Evolutionary conservation across 2,888 invertebrate genomes (phyloP).

Genomic region (Leptopterna dolabrata): DNA sequence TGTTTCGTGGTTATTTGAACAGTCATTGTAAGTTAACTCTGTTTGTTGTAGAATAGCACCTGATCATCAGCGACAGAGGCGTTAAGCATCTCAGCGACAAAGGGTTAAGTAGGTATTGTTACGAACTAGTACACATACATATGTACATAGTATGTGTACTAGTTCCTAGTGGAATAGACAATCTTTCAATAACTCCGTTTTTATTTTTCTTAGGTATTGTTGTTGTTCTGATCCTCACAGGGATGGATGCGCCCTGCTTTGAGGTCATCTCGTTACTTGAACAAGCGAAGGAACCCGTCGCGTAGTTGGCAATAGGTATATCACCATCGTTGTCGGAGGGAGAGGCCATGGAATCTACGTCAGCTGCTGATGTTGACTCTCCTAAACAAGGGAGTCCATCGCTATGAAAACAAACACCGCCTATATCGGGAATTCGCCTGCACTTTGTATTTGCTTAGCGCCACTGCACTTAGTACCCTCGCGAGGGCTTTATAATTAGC

Average conservation of each 20-base stretch:
- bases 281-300: background rate
- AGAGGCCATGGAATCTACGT: background rate
- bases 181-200: too few species aligned
- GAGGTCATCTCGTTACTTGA: background rate
- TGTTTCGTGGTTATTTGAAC: too few species aligned
- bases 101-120: too few species aligned
- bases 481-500: background rate
- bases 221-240: background rate
- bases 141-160: too few species aligned
- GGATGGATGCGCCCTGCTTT: background rate
- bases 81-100: too few species aligned
- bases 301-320: background rate
- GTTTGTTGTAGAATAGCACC: too few species aligned
- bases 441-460: background rate
- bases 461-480: background rate
- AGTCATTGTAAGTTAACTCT: too few species aligned
- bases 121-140: too few species aligned
- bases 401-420: background rate
- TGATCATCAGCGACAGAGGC: too few species aligned
- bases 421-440: background rate
- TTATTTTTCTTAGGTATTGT: too few species aligned
- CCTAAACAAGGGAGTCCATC: slow-evolving; percentile 15
- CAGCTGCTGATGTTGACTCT: slow-evolving; percentile 4
- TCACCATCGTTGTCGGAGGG: background rate
- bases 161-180: too few species aligned